These are phyloP conservation scores for Calameuta pallipes DNA, from an alignment of 2,888 invertebrate species.

Conservation along the genomic window DNA sequence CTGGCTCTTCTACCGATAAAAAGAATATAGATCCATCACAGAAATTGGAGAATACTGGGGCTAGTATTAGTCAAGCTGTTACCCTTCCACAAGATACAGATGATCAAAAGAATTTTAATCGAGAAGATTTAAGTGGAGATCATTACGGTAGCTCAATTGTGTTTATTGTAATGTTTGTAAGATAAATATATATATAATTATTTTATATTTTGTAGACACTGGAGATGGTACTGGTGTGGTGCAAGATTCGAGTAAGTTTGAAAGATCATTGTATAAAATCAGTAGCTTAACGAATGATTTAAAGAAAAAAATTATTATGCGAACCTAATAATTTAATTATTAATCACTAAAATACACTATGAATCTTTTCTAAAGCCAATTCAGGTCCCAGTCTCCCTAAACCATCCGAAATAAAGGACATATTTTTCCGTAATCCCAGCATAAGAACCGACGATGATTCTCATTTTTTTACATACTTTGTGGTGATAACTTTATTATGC, in stretches of 20 bases:
- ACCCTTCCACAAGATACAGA: constrained; percentile 33
- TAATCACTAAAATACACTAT: neutral
- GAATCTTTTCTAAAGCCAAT: neutral
- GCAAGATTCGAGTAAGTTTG: neutral
- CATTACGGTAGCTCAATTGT: neutral
- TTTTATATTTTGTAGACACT: constrained; percentile 26
- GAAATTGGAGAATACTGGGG: neutral
- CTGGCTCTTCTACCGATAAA: neutral
- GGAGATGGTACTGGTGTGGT: constrained; percentile 7
- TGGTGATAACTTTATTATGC: constrained; percentile 72
- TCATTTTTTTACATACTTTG: constrained; percentile 78
- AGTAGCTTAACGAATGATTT: neutral
- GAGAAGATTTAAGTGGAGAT: constrained; percentile 14
- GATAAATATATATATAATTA: neutral
- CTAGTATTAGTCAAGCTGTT: neutral
- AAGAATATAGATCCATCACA: neutral
- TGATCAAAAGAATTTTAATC: constrained; percentile 24
- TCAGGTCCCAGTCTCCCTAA: neutral
- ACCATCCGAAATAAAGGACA: constrained; percentile 9
- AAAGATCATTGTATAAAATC: neutral
- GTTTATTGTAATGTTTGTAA: constrained; percentile 12
- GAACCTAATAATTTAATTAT: neutral
- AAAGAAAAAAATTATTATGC: neutral
- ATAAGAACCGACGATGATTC: constrained; percentile 69
- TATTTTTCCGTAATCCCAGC: constrained; percentile 19